Percentiles rank a stretch among this genome's conserved stretches.
Evolutionary conservation across 2,797 vertebrate species (phyloP).

Genomic region (Pseudochirops cupreus): DNA sequence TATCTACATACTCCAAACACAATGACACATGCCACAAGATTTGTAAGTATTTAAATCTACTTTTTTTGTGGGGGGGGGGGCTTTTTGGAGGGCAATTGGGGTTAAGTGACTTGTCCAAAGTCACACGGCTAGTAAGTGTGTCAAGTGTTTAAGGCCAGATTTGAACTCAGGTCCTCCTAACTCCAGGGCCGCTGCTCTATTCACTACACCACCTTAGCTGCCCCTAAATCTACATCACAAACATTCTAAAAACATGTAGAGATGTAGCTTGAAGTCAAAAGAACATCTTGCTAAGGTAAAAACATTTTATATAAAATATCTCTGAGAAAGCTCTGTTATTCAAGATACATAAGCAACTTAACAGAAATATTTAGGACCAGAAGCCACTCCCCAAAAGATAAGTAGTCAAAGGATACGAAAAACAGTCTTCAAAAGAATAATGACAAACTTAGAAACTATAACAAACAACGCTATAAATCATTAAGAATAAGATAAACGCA

Average conservation of each 20-base stretch:
- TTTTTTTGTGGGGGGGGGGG: neutral
- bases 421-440: neutral
- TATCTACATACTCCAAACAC: neutral
- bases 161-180: no score
- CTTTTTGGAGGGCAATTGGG: no score
- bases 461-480: neutral
- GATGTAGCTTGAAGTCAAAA: slow-evolving; percentile 40
- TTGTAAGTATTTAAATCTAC: neutral
- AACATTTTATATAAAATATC: neutral
- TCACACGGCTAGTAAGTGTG: no score
- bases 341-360: neutral
- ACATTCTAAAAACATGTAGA: slow-evolving; percentile 21
- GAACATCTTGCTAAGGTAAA: slow-evolving; percentile 21
- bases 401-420: neutral
- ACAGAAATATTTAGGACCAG: neutral
- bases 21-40: slow-evolving; percentile 1
- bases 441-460: neutral
- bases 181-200: no score
- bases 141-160: no score
- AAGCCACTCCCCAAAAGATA: neutral
- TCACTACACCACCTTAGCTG: no score
- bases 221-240: neutral
- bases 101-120: no score
- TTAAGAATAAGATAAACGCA: neutral
- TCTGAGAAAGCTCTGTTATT: neutral